These are phyloP conservation scores for Corella eumyota DNA, from an alignment of 23 tunicate species.

Conservation along the genomic window DNA sequence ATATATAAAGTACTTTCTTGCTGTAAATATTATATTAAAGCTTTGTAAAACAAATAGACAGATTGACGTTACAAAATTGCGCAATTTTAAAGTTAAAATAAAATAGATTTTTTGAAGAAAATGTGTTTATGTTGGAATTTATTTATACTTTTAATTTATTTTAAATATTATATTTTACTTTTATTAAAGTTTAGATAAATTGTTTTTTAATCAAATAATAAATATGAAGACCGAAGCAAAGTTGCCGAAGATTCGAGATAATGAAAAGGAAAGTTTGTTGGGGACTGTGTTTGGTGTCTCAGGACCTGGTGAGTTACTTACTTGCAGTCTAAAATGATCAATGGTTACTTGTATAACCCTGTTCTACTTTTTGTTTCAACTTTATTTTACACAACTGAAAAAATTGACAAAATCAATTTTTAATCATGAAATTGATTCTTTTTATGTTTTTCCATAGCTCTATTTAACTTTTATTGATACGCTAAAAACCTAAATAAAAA, in stretches of 20 bases:
- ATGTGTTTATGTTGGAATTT: too few species aligned
- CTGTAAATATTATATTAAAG: too few species aligned
- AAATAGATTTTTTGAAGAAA: too few species aligned
- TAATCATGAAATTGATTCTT: too few species aligned
- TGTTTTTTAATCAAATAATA: neutral
- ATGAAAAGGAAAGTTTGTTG: conserved; percentile 86
- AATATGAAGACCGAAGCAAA: conserved; percentile 61
- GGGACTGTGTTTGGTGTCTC: conserved; percentile 98
- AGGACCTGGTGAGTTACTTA: conserved; percentile 72
- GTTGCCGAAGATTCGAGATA: conserved; percentile 84
- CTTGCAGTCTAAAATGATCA: neutral
- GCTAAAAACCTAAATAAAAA: too few species aligned
- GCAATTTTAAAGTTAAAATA: too few species aligned
- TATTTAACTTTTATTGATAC: neutral
- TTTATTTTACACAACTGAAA: neutral
- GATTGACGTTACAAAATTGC: too few species aligned
- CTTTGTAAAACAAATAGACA: too few species aligned
- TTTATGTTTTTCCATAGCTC: neutral
- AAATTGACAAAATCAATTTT: too few species aligned
- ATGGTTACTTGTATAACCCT: neutral
- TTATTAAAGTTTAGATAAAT: neutral
- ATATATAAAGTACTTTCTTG: too few species aligned
- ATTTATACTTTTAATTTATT: too few species aligned
- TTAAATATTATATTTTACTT: neutral
- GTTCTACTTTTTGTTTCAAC: neutral